Conservation (phyloP, 2,113 vertebrate species). For the Eulacestoma nigropectus region DNA sequence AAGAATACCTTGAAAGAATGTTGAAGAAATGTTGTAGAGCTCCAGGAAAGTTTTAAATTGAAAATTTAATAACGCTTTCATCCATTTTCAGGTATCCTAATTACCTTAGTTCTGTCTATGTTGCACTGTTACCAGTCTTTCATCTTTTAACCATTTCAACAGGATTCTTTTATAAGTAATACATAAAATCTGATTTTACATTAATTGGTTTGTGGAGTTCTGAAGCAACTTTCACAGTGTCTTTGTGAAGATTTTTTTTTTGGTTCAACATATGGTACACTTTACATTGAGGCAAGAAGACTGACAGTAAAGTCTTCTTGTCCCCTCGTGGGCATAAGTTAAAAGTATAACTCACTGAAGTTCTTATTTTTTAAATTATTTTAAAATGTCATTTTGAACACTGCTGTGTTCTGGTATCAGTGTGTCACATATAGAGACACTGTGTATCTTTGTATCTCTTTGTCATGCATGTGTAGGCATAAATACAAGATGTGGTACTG, state of each 20-base stretch:
- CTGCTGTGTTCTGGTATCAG: neutral
- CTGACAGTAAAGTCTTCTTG: too few relatives aligned
- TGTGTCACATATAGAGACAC: neutral
- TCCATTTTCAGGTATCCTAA: neutral
- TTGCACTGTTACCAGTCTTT: neutral
- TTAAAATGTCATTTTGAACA: neutral
- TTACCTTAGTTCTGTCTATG: neutral
- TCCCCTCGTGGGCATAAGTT: neutral
- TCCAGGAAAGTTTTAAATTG: slow-evolving; percentile 41
- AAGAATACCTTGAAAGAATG: slow-evolving; percentile 6
- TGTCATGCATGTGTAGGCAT: neutral
- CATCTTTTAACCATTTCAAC: slow-evolving; percentile 27
- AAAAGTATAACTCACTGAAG: neutral
- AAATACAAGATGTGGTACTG: neutral
- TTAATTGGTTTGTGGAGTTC: neutral
- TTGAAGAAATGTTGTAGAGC: neutral
- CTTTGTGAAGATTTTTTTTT: neutral
- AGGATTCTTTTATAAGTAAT: neutral
- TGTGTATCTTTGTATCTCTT: neutral
- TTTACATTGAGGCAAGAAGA: too few relatives aligned
- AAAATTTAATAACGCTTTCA: slow-evolving; percentile 13
- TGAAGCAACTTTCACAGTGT: neutral
- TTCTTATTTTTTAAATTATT: neutral
- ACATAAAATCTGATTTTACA: neutral
- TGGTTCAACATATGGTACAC: neutral